Evolutionary conservation across 2,797 vertebrate species (phyloP), one percentile per base, ranked within the genome.

Genomic region (Gephyroberyx darwinii): DNA sequence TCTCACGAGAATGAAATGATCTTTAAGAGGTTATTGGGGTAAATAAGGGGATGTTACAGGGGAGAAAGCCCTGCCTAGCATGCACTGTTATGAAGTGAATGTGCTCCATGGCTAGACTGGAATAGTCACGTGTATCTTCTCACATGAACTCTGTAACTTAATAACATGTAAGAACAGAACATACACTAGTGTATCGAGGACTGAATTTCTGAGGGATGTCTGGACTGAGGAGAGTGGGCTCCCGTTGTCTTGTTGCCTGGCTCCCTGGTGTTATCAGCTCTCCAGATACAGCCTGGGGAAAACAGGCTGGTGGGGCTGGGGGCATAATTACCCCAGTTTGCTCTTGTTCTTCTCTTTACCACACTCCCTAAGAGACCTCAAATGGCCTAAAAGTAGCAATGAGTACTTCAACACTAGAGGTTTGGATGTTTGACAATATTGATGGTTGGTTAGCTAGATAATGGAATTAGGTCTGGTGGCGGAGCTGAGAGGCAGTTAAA

Each of bases 241-340:
- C 63, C 50, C 2, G 14, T 62, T 69, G 63, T 65, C 53, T 68
- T 62, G 30, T 71, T 76, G 33, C 41, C 17, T 5, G 12, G 33
- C 63, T 69, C 62, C 65, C 61, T 17, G 7, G 26, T 45, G 63
- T 59, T 59, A 56, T 20, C 65, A 57, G 64, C 65, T 68, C 65
- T 70, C 47, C 41, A 55, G 54, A 76, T 58, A 39, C n/a, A 16
- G 63, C 69, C 50, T 51, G 64, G 53, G 53, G 58, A 60, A 79
- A 74, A 0, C 8, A 65, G 52, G 39, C 58, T 65, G 57, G 56
- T 55, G 26, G 47, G 51, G 31, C 8, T 50, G 47, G 47, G 5
- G 9, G 6, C 48, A 20, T 45, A 61, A 69, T 75, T 77, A 71
- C 55, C 50, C 47, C 51, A 43, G 55, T 74, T 74, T 63, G 31